Conservation (phyloP, 2,888 invertebrate genomes). For the Cheilosia variabilis region DNA sequence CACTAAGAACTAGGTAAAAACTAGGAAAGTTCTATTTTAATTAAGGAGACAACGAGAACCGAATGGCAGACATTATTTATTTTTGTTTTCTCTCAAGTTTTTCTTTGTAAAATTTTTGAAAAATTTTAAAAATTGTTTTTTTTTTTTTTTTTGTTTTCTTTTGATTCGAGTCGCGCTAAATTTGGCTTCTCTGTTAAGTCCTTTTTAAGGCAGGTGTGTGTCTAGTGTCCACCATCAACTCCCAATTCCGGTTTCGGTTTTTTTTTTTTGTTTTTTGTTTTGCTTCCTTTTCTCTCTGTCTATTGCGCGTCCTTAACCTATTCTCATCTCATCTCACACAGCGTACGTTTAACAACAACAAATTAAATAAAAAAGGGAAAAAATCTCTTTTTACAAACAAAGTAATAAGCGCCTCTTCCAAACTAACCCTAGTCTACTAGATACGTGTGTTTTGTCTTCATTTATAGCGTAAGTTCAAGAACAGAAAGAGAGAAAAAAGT, state of each 20-base stretch:
- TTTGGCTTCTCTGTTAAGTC: constrained; percentile 62
- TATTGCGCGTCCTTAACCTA: constrained; percentile 1
- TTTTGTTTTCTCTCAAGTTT: constrained; percentile 18
- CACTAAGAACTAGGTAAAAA: constrained; percentile 62
- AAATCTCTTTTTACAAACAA: constrained; percentile 1
- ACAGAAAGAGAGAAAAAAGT: constrained; percentile 54
- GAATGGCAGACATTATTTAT: constrained; percentile 66
- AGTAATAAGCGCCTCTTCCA: constrained; percentile 9
- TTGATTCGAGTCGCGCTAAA: constrained; percentile 35
- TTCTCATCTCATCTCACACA: constrained; percentile 8
- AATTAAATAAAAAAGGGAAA: neutral
- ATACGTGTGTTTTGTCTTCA: constrained; percentile 43
- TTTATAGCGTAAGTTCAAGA: constrained; percentile 25
- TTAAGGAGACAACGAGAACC: constrained; percentile 74
- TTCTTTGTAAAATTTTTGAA: constrained; percentile 35
- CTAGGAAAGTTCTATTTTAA: constrained; percentile 41
- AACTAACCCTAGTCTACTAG: constrained; percentile 33
- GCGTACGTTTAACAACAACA: constrained; percentile 1
- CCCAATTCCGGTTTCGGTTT: constrained; percentile 60
- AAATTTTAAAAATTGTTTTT: constrained; percentile 40
- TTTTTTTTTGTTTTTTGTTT: neutral
- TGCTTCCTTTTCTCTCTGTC: neutral
- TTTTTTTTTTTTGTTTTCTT: constrained; percentile 38
- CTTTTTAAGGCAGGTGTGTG: constrained; percentile 69
- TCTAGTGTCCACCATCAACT: constrained; percentile 57